Percentiles rank a stretch among this genome's conserved stretches.
These are phyloP conservation scores for Syndactyla subalaris DNA, from an alignment of 2,797 vertebrate genomes.

Conservation along the genomic window DNA sequence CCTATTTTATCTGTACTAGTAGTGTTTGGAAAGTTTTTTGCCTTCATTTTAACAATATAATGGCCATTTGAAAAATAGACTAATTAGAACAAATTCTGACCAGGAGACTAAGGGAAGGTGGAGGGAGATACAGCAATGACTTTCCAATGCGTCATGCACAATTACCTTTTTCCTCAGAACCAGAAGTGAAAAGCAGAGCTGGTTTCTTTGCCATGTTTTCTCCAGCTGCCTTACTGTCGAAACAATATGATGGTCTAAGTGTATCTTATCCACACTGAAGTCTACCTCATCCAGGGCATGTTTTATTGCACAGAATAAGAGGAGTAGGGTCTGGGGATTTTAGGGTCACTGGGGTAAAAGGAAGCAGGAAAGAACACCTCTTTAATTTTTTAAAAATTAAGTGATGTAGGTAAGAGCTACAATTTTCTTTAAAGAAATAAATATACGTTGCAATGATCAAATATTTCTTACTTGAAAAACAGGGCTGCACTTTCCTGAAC, in stretches of 20 bases:
- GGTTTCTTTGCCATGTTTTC: background rate
- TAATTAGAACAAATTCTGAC: background rate
- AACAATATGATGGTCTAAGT: background rate
- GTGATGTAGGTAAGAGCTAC: background rate
- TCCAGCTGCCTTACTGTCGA: background rate
- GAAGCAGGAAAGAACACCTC: background rate
- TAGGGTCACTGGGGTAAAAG: background rate
- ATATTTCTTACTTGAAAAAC: background rate
- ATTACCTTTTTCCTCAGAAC: background rate
- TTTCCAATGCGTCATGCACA: background rate
- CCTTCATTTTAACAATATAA: background rate
- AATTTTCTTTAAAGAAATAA: background rate
- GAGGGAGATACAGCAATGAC: rapidly evolving
- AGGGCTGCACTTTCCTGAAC: background rate
- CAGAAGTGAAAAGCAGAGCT: background rate
- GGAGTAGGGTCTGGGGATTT: background rate
- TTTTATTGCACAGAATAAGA: background rate
- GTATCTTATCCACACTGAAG: background rate
- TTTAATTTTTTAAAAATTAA: background rate
- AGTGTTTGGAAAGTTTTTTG: too few relatives aligned
- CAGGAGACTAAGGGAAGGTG: background rate
- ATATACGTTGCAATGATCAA: background rate
- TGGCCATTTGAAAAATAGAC: background rate
- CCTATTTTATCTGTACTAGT: too few relatives aligned
- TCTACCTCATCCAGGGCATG: background rate